Conservation (phyloP, 1,140 invertebrate genomes). For the Neotoxoptera formosana region DNA sequence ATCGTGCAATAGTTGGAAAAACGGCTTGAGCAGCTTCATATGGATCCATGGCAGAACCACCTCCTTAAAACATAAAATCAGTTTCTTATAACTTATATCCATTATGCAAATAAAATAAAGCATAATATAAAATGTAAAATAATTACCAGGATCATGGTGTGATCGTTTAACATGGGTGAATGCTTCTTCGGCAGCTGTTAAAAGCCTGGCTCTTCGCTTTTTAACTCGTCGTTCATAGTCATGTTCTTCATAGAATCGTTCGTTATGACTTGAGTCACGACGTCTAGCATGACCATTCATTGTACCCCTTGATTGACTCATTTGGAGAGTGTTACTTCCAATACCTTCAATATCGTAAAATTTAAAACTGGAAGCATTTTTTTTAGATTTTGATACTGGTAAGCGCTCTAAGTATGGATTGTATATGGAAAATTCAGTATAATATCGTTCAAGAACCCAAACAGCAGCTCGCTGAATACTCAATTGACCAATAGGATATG, state of each 20-base stretch:
- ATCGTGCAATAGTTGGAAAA: constrained; percentile 93
- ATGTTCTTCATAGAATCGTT: constrained; percentile 96
- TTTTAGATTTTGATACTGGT: constrained; percentile 82
- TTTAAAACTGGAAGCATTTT: constrained; percentile 86
- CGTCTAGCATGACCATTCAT: constrained; percentile 76
- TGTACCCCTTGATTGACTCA: constrained; percentile 70
- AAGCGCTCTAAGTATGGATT: constrained; percentile 94
- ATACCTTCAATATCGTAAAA: constrained; percentile 95
- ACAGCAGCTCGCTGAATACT: constrained; percentile 95
- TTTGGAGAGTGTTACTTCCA: constrained; percentile 68
- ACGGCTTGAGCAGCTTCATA: constrained; percentile 96
- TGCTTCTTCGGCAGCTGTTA: constrained; percentile 94
- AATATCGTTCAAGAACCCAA: constrained; percentile 93
- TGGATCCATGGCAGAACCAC: constrained; percentile 83
- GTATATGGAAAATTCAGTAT: constrained; percentile 94
- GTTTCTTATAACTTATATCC: not conserved
- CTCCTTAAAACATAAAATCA: constrained; percentile 57
- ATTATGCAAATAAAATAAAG: not conserved
- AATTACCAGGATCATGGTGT: constrained; percentile 65
- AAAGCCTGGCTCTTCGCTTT: constrained; percentile 86
- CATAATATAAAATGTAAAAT: not conserved
- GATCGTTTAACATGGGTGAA: constrained; percentile 93
- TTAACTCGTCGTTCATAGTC: constrained; percentile 93
- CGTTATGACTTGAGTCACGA: constrained; percentile 90
- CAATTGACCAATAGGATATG: constrained; percentile 88